Evolutionary conservation across 1,140 invertebrate species (phyloP).

Genomic region (Microplitis demolitor): DNA sequence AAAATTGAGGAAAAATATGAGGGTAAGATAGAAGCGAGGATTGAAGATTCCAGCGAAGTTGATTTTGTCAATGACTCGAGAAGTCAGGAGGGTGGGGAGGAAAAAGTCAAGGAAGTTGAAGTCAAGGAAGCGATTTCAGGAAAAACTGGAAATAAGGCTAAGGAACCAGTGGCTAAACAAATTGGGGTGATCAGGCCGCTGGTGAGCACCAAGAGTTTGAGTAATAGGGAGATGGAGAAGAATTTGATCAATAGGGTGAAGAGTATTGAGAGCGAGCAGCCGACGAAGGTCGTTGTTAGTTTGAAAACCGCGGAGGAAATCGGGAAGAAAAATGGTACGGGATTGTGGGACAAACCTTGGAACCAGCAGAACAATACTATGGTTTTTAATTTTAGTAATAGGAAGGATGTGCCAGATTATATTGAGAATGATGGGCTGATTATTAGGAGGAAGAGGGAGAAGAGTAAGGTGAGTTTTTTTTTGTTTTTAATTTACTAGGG

Average conservation of each 20-base stretch:
- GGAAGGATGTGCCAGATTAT: slow-evolving; percentile 86
- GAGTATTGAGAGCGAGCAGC: slow-evolving; percentile 65
- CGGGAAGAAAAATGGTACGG: slow-evolving; percentile 45
- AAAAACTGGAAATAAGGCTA: slow-evolving; percentile 46
- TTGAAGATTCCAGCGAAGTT: too few relatives aligned
- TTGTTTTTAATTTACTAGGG: neutral
- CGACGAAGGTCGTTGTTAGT: slow-evolving; percentile 62
- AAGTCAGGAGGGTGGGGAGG: slow-evolving; percentile 14
- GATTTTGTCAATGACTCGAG: too few relatives aligned
- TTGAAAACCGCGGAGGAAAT: slow-evolving; percentile 58
- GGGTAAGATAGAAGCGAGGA: too few relatives aligned
- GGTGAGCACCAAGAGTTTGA: slow-evolving; percentile 63
- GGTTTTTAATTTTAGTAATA: slow-evolving; percentile 85
- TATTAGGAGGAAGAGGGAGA: slow-evolving; percentile 68
- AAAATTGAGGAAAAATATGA: too few relatives aligned
- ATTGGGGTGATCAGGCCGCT: slow-evolving; percentile 68
- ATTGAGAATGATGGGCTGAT: slow-evolving; percentile 86
- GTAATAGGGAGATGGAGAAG: slow-evolving; percentile 71
- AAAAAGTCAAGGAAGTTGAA: slow-evolving; percentile 33
- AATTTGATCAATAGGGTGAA: slow-evolving; percentile 74
- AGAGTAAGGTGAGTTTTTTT: slow-evolving; percentile 69
- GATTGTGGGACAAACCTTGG: slow-evolving; percentile 63
- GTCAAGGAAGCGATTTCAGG: slow-evolving; percentile 51
- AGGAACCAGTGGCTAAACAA: slow-evolving; percentile 59
- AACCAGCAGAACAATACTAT: slow-evolving; percentile 71